A percentile compares a stretch with the other conserved stretches of the same genome.
phyloP scores from a whole-genome alignment of 2,888 invertebrate species.

The Eueremaeus valkanovi region DNA sequence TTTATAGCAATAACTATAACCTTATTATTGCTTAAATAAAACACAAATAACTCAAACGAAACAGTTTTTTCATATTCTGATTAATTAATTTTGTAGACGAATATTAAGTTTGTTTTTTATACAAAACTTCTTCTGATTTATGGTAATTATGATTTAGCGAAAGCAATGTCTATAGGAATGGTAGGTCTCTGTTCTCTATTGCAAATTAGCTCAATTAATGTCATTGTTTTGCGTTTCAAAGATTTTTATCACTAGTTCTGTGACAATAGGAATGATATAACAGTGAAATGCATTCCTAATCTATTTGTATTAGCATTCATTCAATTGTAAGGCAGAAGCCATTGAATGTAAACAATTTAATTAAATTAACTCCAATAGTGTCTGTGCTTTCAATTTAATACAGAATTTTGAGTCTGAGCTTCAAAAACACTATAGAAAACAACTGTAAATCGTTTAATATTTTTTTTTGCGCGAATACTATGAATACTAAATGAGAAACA shows the following conservation, averaged over 20 bases:
- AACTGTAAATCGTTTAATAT: background rate
- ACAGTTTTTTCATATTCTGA: background rate
- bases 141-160: background rate
- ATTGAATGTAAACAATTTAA: conserved; percentile 25
- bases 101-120: background rate
- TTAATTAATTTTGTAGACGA: conserved; percentile 13
- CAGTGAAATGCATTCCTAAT: background rate
- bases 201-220: conserved; percentile 6
- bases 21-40: background rate
- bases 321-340: background rate
- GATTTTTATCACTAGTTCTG: conserved; percentile 26
- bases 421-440: background rate
- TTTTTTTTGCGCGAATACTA: conserved; percentile 1
- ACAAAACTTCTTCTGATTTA: conserved; percentile 7
- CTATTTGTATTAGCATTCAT: background rate
- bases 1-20: background rate
- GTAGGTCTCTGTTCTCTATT: background rate
- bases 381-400: conserved; percentile 21
- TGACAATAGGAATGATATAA: conserved; percentile 9
- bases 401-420: background rate
- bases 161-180: background rate
- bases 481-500: conserved; percentile 9
- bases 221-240: conserved; percentile 13
- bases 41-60: background rate
- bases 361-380: conserved; percentile 21